These are phyloP conservation scores for Phymastichus coffea DNA, from an alignment of 1,140 invertebrate species.

Conservation along the genomic window DNA sequence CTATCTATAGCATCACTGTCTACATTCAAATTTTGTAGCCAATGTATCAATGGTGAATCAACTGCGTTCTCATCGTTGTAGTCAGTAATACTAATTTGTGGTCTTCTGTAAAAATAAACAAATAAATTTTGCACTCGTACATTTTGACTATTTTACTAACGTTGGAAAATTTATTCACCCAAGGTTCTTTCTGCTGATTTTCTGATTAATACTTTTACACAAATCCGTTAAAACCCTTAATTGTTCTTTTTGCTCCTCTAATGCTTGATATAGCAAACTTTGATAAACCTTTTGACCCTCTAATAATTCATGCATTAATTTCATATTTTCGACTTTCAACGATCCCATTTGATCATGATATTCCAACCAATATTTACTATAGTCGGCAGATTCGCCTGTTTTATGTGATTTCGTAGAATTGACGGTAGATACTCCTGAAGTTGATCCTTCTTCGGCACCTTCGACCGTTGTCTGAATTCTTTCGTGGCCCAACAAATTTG, in stretches of 20 bases:
- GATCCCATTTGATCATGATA: slow-evolving; percentile 58
- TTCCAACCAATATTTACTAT: slow-evolving; percentile 56
- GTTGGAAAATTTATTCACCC: too few relatives aligned
- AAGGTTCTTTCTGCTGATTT: slow-evolving; percentile 38
- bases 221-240: slow-evolving; percentile 55
- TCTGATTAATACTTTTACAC: slow-evolving; percentile 49
- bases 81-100: slow-evolving; percentile 46
- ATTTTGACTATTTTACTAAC: slow-evolving; percentile 19
- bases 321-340: slow-evolving; percentile 59
- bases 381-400: slow-evolving; percentile 51
- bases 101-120: slow-evolving; percentile 30
- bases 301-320: slow-evolving; percentile 62
- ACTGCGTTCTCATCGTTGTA: slow-evolving; percentile 27
- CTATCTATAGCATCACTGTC: slow-evolving; percentile 61
- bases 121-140: not conserved
- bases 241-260: slow-evolving; percentile 71
- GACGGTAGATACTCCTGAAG: slow-evolving; percentile 69
- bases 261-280: slow-evolving; percentile 64
- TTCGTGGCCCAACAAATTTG: slow-evolving; percentile 75
- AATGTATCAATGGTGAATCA: slow-evolving; percentile 59
- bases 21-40: slow-evolving; percentile 61
- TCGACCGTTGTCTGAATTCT: slow-evolving; percentile 48
- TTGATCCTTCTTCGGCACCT: slow-evolving; percentile 61
- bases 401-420: slow-evolving; percentile 67
- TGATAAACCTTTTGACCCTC: slow-evolving; percentile 75